Conservation (phyloP, 2,113 vertebrate species). For the Sinocyclocheilus maitianheensis region DNA sequence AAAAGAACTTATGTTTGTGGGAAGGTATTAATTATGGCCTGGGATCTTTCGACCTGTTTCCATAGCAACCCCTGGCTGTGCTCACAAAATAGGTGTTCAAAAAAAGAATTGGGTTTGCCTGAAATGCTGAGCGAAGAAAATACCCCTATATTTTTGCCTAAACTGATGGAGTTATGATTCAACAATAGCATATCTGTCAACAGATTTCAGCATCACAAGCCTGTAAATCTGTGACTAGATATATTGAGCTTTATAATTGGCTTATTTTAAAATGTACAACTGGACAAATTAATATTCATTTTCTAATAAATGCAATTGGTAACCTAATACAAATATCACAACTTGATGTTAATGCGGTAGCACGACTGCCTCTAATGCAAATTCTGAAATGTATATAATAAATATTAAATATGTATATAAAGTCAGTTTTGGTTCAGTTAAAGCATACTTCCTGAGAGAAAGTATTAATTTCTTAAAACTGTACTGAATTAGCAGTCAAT, state of each 20-base stretch:
- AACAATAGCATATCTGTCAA: not conserved
- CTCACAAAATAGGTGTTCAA: not conserved
- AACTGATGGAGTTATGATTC: not conserved
- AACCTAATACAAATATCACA: not conserved
- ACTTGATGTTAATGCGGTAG: not conserved
- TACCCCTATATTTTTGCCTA: not conserved
- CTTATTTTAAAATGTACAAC: not conserved
- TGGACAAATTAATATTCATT: not conserved
- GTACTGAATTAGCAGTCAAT: too few species aligned
- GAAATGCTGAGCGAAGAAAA: not conserved
- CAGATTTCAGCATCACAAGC: not conserved
- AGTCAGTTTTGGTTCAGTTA: too few species aligned
- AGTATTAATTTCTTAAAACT: too few species aligned
- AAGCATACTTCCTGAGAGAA: too few species aligned
- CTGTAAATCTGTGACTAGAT: not conserved
- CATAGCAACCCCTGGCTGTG: slow-evolving; percentile 38
- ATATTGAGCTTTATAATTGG: not conserved
- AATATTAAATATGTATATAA: too few species aligned
- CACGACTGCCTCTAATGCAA: not conserved
- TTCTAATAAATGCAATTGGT: not conserved
- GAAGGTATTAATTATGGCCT: slow-evolving; percentile 37
- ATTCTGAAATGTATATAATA: not conserved
- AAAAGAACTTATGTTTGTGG: slow-evolving; percentile 19
- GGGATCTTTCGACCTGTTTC: slow-evolving; percentile 47
- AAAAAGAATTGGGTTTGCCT: not conserved